Conservation (phyloP, 2,797 vertebrate genomes). For the Sphaeramia orbicularis region DNA sequence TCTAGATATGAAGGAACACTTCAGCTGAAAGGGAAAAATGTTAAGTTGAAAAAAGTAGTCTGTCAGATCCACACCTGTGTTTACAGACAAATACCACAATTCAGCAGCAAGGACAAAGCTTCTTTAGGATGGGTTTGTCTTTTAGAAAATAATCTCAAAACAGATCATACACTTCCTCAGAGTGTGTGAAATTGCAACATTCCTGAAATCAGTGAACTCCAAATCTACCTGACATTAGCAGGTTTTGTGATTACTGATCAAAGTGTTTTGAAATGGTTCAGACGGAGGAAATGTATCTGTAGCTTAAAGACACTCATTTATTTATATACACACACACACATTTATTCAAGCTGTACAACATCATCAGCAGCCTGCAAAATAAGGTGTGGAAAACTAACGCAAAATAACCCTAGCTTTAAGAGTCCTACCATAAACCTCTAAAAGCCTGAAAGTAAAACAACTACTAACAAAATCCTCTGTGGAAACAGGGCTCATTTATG, state of each 20-base stretch:
- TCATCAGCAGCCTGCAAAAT: conserved; percentile 13
- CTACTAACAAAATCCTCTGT: not conserved
- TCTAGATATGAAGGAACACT: conserved; percentile 26
- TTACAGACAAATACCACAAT: too few relatives aligned
- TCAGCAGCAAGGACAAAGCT: too few relatives aligned
- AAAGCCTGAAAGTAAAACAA: conserved; percentile 5
- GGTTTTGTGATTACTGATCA: not conserved
- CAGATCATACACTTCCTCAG: too few relatives aligned
- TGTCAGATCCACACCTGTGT: too few relatives aligned
- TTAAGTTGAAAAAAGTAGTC: too few relatives aligned
- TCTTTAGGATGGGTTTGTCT: too few relatives aligned
- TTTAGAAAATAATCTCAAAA: too few relatives aligned
- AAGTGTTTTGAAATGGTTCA: not conserved
- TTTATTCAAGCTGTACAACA: conserved; percentile 49
- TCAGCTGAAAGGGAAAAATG: not conserved
- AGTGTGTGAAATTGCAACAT: too few relatives aligned
- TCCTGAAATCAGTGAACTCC: not conserved
- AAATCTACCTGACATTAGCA: not conserved
- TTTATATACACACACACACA: conserved; percentile 66
- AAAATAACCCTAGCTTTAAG: conserved; percentile 17
- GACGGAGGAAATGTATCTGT: not conserved
- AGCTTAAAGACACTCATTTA: conserved; percentile 22
- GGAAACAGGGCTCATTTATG: conserved; percentile 11
- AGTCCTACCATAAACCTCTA: conserved; percentile 5
- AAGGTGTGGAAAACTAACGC: conserved; percentile 51